These are phyloP conservation scores for Pocillopora grandis DNA, from an alignment of 92 coral and sea anemone species.

Conservation along the genomic window DNA sequence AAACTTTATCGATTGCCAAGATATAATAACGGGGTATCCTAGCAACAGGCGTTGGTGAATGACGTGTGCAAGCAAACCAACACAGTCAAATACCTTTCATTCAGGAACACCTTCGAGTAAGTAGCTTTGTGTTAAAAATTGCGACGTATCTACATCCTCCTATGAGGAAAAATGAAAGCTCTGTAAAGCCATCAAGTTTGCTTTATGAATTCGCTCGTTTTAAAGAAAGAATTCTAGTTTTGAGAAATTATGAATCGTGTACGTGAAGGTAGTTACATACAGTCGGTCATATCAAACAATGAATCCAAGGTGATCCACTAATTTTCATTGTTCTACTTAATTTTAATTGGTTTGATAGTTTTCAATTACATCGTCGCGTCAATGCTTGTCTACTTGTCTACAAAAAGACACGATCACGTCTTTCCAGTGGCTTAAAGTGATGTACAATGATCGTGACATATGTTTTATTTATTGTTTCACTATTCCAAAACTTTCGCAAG, in stretches of 20 bases:
- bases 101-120: neutral
- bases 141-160: no score
- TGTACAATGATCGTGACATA: no score
- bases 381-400: neutral
- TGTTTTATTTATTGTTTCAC: no score
- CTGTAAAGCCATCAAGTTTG: no score
- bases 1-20: neutral
- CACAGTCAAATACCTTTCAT: neutral
- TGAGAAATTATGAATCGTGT: neutral
- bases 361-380: neutral
- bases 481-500: no score
- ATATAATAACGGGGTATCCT: neutral
- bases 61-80: neutral
- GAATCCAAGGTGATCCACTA: neutral
- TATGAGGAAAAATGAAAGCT: no score
- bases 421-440: no score
- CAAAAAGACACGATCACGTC: no score
- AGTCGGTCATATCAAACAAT: conserved; percentile 8
- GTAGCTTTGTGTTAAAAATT: neutral
- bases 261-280: conserved; percentile 5
- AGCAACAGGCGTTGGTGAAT: conserved; percentile 10
- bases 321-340: neutral
- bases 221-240: no score
- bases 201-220: no score
- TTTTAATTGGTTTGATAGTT: neutral